These are phyloP conservation scores for Neolamprologus sp. DNA, from an alignment of 2,113 vertebrate species.

Conservation along the genomic window DNA sequence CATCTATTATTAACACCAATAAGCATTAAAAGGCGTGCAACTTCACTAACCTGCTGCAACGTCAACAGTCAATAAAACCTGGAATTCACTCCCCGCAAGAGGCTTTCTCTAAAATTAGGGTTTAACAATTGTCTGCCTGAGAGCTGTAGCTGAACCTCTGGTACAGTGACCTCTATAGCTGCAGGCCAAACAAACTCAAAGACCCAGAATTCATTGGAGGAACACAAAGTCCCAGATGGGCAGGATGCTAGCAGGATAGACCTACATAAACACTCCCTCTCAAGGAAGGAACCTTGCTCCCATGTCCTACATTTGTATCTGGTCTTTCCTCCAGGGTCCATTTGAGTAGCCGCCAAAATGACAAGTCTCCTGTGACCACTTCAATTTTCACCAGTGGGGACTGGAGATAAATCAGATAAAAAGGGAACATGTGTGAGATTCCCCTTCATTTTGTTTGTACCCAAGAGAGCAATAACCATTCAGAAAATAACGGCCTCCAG, in stretches of 20 bases:
- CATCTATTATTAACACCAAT: neutral
- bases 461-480: slow-evolving; percentile 34
- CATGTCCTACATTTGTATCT: slow-evolving; percentile 47
- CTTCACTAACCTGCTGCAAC: neutral
- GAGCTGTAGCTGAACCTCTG: neutral
- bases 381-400: neutral
- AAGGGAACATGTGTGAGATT: neutral
- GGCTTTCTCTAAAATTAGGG: neutral
- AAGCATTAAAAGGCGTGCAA: neutral
- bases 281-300: slow-evolving; percentile 28
- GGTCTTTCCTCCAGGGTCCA: slow-evolving; percentile 20
- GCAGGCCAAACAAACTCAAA: slow-evolving; percentile 15
- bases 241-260: slow-evolving; percentile 18
- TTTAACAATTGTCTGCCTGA: neutral
- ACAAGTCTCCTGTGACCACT: slow-evolving; percentile 13
- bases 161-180: neutral
- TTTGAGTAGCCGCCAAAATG: slow-evolving; percentile 15
- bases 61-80: neutral
- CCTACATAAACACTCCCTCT: slow-evolving; percentile 17
- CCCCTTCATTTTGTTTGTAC: neutral
- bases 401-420: slow-evolving; percentile 20
- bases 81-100: neutral
- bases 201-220: slow-evolving; percentile 1
- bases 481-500: slow-evolving; percentile 1
- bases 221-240: neutral